A percentile compares a stretch with the other conserved stretches of the same genome.
Evolutionary conservation across 1,140 invertebrate genomes (phyloP).

Genomic region (Sweltsa coloradensis): DNA sequence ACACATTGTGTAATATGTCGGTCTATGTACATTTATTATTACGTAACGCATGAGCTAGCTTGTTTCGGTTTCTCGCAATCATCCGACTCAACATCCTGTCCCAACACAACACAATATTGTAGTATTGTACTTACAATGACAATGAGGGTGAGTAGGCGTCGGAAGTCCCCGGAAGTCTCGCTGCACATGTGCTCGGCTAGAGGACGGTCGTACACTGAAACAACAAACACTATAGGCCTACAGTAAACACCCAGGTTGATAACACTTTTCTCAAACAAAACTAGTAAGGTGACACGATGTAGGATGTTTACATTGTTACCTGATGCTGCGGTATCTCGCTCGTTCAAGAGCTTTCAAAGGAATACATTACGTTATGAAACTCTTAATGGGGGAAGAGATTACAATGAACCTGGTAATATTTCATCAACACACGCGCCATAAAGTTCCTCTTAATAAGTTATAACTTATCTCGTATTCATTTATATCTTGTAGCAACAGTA

Average conservation of each 20-base stretch:
- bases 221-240: constrained; percentile 10
- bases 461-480: too few species aligned
- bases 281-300: too few species aligned
- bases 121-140: constrained; percentile 37
- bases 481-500: too few species aligned
- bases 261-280: background rate
- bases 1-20: too few species aligned
- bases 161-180: constrained; percentile 68
- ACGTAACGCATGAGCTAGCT: too few species aligned
- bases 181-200: constrained; percentile 62
- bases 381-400: background rate
- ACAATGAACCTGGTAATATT: background rate
- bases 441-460: background rate
- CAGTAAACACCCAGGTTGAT: background rate
- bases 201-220: constrained; percentile 51
- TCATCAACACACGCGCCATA: background rate
- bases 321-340: too few species aligned
- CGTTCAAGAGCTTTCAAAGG: background rate
- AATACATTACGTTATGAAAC: background rate
- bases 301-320: too few species aligned
- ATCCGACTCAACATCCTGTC: too few species aligned
- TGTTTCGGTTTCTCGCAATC: too few species aligned
- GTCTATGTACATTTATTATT: too few species aligned
- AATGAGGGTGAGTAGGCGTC: constrained; percentile 53
- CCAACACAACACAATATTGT: too few species aligned